Evolutionary conservation across 2,888 invertebrate genomes (phyloP).

Genomic region (Aleiodes alternator): DNA sequence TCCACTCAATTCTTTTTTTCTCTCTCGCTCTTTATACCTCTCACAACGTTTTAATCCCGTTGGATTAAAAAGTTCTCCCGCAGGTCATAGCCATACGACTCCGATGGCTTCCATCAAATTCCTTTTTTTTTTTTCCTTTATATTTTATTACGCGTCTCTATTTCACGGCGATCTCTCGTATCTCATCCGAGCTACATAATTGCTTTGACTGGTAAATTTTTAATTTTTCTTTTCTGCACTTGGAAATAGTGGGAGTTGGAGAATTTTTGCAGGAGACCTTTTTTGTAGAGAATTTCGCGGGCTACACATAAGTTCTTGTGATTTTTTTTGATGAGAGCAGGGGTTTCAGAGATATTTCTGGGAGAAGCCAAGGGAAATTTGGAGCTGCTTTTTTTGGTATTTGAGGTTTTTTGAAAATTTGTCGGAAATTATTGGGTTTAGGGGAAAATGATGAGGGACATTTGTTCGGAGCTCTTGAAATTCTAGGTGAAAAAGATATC

Average conservation of each 20-base stretch:
- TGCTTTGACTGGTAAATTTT: neutral
- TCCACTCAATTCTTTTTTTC: conserved; percentile 9
- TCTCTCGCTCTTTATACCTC: neutral
- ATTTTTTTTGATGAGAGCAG: no score
- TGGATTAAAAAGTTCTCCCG: conserved; percentile 36
- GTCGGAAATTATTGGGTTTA: neutral
- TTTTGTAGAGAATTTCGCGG: no score
- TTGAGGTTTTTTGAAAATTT: no score
- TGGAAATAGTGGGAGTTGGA: no score
- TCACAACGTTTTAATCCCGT: conserved; percentile 28
- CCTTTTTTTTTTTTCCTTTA: neutral
- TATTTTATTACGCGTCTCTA: conserved; percentile 14
- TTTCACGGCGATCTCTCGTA: conserved; percentile 14
- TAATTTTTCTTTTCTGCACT: neutral
- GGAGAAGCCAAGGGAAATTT: no score
- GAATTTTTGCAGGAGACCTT: no score
- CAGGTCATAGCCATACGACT: conserved; percentile 25
- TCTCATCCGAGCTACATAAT: neutral
- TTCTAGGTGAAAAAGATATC: neutral
- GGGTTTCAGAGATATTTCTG: no score
- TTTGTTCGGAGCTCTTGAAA: neutral
- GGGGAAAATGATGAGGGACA: neutral
- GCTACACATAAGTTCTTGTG: no score
- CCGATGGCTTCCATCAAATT: conserved; percentile 21
- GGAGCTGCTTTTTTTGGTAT: no score